Evolutionary conservation across 2,888 invertebrate genomes (phyloP), one percentile per base, ranked within the genome.

Genomic region (Noctua pronuba): DNA sequence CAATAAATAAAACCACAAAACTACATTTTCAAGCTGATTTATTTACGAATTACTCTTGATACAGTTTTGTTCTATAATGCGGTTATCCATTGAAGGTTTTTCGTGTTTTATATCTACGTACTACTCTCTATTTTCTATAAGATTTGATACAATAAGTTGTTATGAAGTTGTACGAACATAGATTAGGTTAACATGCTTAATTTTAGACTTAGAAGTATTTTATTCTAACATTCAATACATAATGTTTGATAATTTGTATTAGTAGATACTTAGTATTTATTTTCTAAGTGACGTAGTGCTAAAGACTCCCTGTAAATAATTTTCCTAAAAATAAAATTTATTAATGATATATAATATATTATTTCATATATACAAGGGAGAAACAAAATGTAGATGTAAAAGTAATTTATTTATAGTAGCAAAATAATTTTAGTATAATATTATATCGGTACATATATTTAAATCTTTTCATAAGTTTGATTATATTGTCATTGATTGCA

Each of bases 401-500:
- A 52, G 16, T 73, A 66, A 60, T 65, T 64, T 55, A 11, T 46
- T 31, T 46, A 35, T 38, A 69, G 46, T 81, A 86, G 75, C 52
- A 84, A 84, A 82, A 82, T 84, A 77, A 77, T 62, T 65, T 46
- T 72, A 69, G 28, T 70, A 78, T 55, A 49, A 7, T 73, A 46
- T 69, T 65, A n/a, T 64, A 73, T 67, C 16, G 65, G 41, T 68
- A 31, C 83, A 77, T 72, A 38, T 58, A 67, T 77, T 80, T 78
- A 64, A 80, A 82, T 84, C 52, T 85, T 76, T 89, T 92, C 89
- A 91, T 92, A 92, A 92, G 89, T 91, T 89, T 89, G 86, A 86
- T 81, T 82, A 92, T 94, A 94, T 94, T 95, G 94, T 94, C 94
- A 92, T 92, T 86, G 83, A 89, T 92, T 92, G 86, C 82, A 84